Evolutionary conservation across 2,113 vertebrate species (phyloP).

Genomic region (Bombycilla garrulus): DNA sequence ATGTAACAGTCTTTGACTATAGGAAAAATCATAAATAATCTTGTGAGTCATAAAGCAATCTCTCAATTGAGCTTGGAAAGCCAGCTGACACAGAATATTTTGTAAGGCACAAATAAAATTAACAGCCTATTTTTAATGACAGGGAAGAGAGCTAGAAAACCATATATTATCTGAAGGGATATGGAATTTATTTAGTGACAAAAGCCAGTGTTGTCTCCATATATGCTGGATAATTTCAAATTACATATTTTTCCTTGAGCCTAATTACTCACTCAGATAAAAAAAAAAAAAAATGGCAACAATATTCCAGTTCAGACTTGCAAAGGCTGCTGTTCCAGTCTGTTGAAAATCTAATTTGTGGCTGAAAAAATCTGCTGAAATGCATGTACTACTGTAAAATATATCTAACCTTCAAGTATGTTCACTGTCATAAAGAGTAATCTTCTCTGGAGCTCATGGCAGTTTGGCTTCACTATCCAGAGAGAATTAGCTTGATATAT

Average conservation of each 20-base stretch:
- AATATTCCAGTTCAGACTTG: not conserved
- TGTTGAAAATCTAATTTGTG: not conserved
- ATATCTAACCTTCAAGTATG: not conserved
- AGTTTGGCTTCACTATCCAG: not conserved
- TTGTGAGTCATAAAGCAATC: slow-evolving; percentile 28
- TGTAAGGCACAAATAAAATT: slow-evolving; percentile 33
- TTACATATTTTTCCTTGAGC: not conserved
- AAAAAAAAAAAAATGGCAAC: not conserved
- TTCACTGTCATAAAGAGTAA: not conserved
- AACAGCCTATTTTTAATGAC: not conserved
- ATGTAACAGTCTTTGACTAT: not conserved
- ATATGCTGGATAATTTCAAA: not conserved
- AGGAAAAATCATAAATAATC: slow-evolving; percentile 41
- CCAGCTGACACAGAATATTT: not conserved
- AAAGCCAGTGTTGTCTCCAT: not conserved
- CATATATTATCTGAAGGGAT: not conserved
- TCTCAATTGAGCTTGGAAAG: slow-evolving; percentile 24
- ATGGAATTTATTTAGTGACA: not conserved
- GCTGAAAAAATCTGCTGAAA: not conserved
- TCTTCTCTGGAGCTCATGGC: not conserved
- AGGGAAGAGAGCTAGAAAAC: not conserved
- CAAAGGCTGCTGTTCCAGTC: not conserved
- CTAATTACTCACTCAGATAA: not conserved
- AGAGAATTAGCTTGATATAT: not conserved
- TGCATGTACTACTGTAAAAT: not conserved